Conservation (phyloP, 2,797 vertebrate genomes). For the Steatocranus sp. region DNA sequence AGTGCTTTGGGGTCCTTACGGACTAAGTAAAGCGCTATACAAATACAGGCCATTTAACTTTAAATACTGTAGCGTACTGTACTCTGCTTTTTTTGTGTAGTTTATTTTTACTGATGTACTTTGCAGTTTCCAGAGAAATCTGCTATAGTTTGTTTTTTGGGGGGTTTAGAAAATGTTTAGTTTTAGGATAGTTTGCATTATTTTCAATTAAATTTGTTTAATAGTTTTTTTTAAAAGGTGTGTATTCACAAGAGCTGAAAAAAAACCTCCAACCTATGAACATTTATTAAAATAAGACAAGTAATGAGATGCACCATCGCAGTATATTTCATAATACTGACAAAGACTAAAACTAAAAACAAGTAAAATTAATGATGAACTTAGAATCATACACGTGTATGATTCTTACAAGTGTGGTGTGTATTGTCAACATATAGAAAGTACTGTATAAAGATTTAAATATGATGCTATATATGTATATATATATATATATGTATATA, state of each 20-base stretch:
- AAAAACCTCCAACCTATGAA: rapidly evolving
- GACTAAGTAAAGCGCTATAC: background rate
- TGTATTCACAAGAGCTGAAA: background rate
- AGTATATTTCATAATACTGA: background rate
- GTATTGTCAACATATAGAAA: background rate
- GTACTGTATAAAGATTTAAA: background rate
- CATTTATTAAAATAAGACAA: background rate
- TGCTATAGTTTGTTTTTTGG: background rate
- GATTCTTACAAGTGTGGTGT: background rate
- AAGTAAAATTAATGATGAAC: background rate
- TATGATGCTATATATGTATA: background rate
- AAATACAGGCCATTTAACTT: background rate
- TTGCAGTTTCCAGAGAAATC: background rate
- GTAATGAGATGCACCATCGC: background rate
- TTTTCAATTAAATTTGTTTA: background rate
- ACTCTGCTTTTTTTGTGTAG: background rate
- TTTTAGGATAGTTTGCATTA: background rate
- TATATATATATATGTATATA: rapidly evolving
- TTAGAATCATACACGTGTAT: background rate
- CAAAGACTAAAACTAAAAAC: background rate
- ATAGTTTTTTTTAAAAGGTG: background rate
- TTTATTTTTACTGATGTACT: background rate
- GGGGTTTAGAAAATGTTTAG: rapidly evolving
- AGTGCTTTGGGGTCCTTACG: background rate
- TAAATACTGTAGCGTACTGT: background rate